Percentiles rank a stretch among this genome's conserved stretches.
These are phyloP conservation scores for Paracyclopina nana DNA, from an alignment of 1,140 invertebrate genomes.

Conservation along the genomic window DNA sequence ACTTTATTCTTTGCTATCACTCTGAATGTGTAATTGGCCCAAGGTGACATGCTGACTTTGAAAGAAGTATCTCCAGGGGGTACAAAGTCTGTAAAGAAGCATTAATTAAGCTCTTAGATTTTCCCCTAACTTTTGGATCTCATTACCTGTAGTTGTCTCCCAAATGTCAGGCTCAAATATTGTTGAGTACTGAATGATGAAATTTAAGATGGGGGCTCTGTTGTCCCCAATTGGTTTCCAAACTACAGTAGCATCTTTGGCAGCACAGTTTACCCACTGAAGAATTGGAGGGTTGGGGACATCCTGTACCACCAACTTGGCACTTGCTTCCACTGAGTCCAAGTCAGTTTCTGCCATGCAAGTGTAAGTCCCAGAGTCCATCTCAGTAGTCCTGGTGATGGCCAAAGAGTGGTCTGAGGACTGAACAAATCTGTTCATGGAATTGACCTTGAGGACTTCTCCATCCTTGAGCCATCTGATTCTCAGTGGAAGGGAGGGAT, in stretches of 20 bases:
- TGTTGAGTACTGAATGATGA: conserved; percentile 81
- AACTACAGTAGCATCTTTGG: conserved; percentile 44
- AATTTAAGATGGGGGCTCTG: conserved; percentile 75
- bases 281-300: conserved; percentile 71
- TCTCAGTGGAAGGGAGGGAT: conserved; percentile 49
- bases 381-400: conserved; percentile 74
- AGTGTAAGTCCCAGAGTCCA: conserved; percentile 84
- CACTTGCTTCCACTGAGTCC: conserved; percentile 57
- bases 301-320: conserved; percentile 81
- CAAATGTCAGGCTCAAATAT: conserved; percentile 79
- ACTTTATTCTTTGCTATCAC: conserved; percentile 84
- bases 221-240: conserved; percentile 84
- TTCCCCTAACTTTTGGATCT: neutral
- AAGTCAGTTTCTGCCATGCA: conserved; percentile 73
- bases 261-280: conserved; percentile 39
- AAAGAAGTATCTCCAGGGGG: conserved; percentile 14
- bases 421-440: conserved; percentile 49
- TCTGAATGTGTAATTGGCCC: conserved; percentile 91
- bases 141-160: conserved; percentile 37
- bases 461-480: conserved; percentile 77
- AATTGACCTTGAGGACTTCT: conserved; percentile 62
- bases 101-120: neutral
- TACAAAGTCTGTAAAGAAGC: conserved; percentile 6
- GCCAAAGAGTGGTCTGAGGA: conserved; percentile 74
- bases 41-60: conserved; percentile 52